A percentile compares a stretch with the other conserved stretches of the same genome.
Conservation (phyloP, 2,113 vertebrate genomes). For the Gnathonemus longibarbis region DNA sequence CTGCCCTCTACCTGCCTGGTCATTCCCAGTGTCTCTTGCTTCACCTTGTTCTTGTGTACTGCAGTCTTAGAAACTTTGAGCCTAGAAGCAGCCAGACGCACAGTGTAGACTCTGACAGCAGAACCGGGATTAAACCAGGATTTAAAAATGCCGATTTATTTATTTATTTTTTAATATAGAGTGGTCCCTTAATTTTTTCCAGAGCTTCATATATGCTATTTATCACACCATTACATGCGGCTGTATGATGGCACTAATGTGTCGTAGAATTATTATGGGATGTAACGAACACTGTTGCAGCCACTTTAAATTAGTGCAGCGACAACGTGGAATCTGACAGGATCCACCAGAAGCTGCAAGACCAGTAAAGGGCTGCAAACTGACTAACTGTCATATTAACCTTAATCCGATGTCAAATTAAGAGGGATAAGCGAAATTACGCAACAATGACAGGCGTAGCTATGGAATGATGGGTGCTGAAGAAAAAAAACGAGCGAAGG, state of each 20-base stretch:
- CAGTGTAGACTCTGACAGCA: not conserved
- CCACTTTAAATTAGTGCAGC: not conserved
- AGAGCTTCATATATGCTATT: not conserved
- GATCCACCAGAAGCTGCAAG: not conserved
- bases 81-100: not conserved
- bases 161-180: not conserved
- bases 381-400: not conserved
- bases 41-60: not conserved
- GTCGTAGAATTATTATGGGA: not conserved
- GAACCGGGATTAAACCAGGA: not conserved
- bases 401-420: not conserved
- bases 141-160: not conserved
- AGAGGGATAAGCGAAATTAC: not conserved
- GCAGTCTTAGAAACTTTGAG: not conserved
- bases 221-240: not conserved
- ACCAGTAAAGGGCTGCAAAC: not conserved
- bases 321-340: not conserved
- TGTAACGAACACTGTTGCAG: not conserved
- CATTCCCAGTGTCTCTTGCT: not conserved
- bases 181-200: not conserved
- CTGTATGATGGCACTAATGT: not conserved
- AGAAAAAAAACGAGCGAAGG: not conserved
- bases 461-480: not conserved
- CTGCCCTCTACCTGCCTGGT: too few species aligned
- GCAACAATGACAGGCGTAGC: not conserved